Base-by-base conservation (phyloP, 2,888 invertebrate genomes). In the Girardia tigrina region DNA sequence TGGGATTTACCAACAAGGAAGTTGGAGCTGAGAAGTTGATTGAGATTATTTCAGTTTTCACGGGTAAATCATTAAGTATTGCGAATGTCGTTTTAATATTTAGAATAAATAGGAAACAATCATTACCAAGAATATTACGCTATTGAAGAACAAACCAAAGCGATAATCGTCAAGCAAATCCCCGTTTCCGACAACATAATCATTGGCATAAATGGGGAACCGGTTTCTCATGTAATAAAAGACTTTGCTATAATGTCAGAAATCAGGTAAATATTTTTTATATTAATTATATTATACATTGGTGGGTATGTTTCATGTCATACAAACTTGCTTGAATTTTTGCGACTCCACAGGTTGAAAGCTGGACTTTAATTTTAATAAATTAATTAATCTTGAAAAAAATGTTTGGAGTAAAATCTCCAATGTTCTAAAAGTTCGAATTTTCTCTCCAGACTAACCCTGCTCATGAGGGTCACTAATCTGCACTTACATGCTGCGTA, bases 121-220 rank as follows among this genome's bases (percentile, higher is more conserved):
- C 56, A 56, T 12, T 56, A 56, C n/a, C 56, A 56, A n/a, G 56
- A 56, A 56, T 56, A 56, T 56, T 56, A 56, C n/a, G 23, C 20
- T 56, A 56, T 56, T 23, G 56, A 56, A 12, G 56, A 56, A 12
- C 8, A n/a, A 12, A 20, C 56, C 6, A 56, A 56, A 56, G 56
- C 56, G 20, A 56, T 56, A 8, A 16, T 56, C 6, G 56, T 56
- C 4, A 56, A 56, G n/a, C 56, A 56, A n/a, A 23, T 16, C 6
- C 56, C 56, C 20, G 23, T 56, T 4, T n/a, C 6, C n/a, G 8
- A 56, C 6, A 56, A 56, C 23, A 56, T 56, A 20, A 56, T 56
- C 4, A 8, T 56, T 6, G 56, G 56, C n/a, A 56, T 56, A 4
- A 56, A 56, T 56, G 56, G 56, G 4, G 56, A 56, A 56, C 56